These are phyloP conservation scores for Manacus vitellinus DNA, from an alignment of 2,113 vertebrate species.

Conservation along the genomic window DNA sequence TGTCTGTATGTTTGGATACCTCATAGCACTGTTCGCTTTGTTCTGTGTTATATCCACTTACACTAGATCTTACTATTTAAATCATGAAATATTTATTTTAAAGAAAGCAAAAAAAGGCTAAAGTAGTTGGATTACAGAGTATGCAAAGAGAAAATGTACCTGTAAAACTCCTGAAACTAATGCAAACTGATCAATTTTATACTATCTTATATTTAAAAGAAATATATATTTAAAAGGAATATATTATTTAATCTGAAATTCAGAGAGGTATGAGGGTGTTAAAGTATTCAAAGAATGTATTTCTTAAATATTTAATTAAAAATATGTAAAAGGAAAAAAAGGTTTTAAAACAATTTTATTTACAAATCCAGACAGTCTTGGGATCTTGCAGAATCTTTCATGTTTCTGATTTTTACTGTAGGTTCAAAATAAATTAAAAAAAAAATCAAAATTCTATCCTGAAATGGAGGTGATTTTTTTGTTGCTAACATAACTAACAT, in stretches of 20 bases:
- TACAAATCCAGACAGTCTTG: not conserved
- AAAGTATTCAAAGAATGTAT: not conserved
- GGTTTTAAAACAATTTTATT: not conserved
- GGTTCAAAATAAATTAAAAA: not conserved
- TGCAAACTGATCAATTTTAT: not conserved
- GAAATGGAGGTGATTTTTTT: not conserved
- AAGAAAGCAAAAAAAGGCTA: not conserved
- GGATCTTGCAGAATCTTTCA: not conserved
- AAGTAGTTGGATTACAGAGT: not conserved
- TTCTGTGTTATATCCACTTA: not conserved
- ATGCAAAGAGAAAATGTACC: not conserved
- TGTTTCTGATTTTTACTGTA: not conserved
- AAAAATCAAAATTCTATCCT: not conserved
- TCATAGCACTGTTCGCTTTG: accelerated
- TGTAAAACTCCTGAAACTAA: not conserved
- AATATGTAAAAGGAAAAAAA: not conserved
- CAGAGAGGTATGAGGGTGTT: not conserved
- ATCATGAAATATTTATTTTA: not conserved
- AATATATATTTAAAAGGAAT: not conserved
- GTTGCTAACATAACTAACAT: not conserved
- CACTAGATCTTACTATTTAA: not conserved
- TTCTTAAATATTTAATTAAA: slow-evolving; percentile 1
- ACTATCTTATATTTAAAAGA: not conserved
- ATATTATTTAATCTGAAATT: not conserved
- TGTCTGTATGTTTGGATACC: not conserved